Conservation (phyloP, 2,888 invertebrate species). For the Platycheirus rosarum region DNA sequence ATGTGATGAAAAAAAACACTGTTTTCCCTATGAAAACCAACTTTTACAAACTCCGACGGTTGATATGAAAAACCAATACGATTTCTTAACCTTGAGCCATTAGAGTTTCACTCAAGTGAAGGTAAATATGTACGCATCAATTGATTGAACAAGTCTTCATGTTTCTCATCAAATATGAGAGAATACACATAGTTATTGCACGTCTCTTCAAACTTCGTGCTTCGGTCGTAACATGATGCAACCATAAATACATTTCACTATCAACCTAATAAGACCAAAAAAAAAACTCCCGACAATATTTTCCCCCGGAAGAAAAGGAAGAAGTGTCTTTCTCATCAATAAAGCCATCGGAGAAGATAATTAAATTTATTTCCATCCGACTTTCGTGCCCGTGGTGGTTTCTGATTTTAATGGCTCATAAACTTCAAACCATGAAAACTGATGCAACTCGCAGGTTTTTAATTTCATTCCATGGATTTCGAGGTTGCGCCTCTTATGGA, state of each 20-base stretch:
- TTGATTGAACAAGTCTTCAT: background rate
- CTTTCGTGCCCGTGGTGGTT: conserved; percentile 20
- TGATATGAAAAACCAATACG: too few species aligned
- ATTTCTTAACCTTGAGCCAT: too few species aligned
- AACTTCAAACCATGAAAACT: conserved; percentile 13
- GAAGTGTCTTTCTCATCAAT: conserved; percentile 27
- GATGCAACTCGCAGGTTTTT: conserved; percentile 14
- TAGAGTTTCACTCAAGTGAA: too few species aligned
- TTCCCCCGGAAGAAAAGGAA: conserved; percentile 16
- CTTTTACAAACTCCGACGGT: too few species aligned
- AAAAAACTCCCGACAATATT: background rate
- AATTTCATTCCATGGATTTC: conserved; percentile 11
- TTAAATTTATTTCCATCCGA: conserved; percentile 39
- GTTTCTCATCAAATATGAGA: background rate
- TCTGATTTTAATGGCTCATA: conserved; percentile 32
- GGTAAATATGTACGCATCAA: too few species aligned
- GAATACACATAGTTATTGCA: conserved; percentile 18
- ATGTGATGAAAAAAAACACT: too few species aligned
- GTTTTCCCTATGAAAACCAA: too few species aligned
- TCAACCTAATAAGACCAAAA: conserved; percentile 26
- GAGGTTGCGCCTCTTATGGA: background rate
- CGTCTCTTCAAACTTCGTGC: conserved; percentile 20
- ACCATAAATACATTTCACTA: conserved; percentile 42
- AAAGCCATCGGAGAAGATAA: conserved; percentile 18
- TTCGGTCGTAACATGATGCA: conserved; percentile 37